phyloP scores from a whole-genome alignment of 2,113 vertebrate genomes.

The Eudorcas thomsonii region DNA sequence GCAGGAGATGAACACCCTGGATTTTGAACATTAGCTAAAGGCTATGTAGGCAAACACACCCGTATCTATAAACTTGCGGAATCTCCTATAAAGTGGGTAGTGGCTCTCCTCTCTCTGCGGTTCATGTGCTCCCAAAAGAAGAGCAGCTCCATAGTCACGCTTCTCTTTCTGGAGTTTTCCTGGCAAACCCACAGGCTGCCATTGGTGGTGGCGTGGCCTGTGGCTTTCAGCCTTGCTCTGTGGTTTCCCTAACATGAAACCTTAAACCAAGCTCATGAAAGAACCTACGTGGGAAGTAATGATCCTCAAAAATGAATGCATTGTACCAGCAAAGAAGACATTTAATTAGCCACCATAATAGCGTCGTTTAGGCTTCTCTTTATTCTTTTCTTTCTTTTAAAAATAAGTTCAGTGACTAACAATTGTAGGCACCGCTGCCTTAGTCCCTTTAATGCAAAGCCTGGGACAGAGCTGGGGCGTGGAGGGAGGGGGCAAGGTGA shows the following conservation, averaged over 20 bases:
- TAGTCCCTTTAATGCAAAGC: conserved; percentile 50
- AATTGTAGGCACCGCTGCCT: conserved; percentile 45
- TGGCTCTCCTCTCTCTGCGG: neutral
- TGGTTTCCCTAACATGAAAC: conserved; percentile 57
- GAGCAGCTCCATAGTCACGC: neutral
- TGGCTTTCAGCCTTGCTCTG: conserved; percentile 44
- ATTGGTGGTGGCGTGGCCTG: neutral
- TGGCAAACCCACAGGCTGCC: neutral
- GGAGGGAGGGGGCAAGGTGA: neutral
- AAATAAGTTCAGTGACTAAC: conserved; percentile 72
- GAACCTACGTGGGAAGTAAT: conserved; percentile 73
- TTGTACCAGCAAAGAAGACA: conserved; percentile 69
- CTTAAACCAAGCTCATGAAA: conserved; percentile 69
- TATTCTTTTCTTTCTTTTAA: conserved; percentile 70
- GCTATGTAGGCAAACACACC: neutral
- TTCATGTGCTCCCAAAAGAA: neutral
- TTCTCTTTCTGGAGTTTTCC: neutral
- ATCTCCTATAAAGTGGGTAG: neutral
- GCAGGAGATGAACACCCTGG: neutral
- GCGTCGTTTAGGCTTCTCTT: conserved; percentile 56
- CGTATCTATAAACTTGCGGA: rapidly evolving
- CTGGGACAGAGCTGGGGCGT: neutral
- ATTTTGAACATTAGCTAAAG: neutral
- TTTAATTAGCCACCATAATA: conserved; percentile 80
- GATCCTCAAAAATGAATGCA: conserved; percentile 78